phyloP scores from a whole-genome alignment of 37 sponge, comb jelly and placozoan genomes.

The Halisarca cf. caerulea region DNA sequence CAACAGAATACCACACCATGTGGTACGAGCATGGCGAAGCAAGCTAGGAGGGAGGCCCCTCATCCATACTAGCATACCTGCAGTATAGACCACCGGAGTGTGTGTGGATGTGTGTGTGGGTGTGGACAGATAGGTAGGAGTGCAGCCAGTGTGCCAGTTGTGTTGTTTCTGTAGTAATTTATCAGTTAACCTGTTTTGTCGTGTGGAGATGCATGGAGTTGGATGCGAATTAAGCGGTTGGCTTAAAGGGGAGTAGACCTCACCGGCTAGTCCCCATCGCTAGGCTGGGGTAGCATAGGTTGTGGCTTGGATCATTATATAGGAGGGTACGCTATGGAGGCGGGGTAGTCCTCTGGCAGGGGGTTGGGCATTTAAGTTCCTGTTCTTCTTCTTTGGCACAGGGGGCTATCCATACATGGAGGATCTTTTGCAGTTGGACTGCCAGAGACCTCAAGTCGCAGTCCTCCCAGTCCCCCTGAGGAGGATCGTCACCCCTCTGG shows the following conservation, averaged over 20 bases:
- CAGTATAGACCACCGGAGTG: no score
- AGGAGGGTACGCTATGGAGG: not conserved
- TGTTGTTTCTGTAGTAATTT: no score
- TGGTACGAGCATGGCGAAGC: no score
- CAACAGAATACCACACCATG: no score
- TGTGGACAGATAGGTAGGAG: no score
- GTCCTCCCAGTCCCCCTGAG: not conserved
- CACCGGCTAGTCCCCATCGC: not conserved
- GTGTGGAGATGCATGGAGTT: no score
- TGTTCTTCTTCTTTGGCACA: not conserved
- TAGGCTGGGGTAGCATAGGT: not conserved
- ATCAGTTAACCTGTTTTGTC: no score
- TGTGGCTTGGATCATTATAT: no score
- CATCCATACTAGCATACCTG: not conserved
- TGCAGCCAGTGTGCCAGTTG: no score
- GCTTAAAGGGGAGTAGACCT: not conserved
- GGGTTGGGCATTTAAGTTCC: not conserved
- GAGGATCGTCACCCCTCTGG: not conserved
- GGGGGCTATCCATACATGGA: constrained; percentile 15
- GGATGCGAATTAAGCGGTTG: no score
- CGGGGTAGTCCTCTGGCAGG: not conserved
- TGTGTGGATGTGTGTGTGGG: no score
- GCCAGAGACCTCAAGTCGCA: not conserved
- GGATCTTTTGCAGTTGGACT: not conserved
- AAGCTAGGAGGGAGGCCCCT: not conserved